Evolutionary conservation across 1,140 invertebrate species (phyloP), one percentile per base, ranked within the genome.

Genomic region (Spodoptera litura): DNA sequence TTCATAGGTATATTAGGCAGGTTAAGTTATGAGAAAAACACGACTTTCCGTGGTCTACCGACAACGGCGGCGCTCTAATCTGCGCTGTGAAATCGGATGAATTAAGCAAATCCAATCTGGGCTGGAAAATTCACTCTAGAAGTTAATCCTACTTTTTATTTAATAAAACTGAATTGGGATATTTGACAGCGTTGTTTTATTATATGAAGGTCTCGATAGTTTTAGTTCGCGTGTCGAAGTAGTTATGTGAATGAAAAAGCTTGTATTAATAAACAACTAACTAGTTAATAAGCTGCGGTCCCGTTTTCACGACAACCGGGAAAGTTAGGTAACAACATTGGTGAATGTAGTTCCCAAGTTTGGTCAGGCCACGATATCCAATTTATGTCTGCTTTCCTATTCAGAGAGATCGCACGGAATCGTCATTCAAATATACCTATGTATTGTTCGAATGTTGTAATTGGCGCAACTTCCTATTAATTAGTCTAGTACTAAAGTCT

Each of bases 211-310:
- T 51, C 15, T 10, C 25, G 13, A 70, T 70, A 53, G 66, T 70
- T 70, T 70, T 52, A 6, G 44, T 68, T 20, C 49, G 44, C 11
- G 52, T 51, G 49, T 52, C 3, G 20, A 49, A 68, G 66, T 52
- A 31, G 4, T 31, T 15, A 15, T 71, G 31, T 12, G 27, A 71
- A 71, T 71, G 51, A 56, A 56, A 71, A 71, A 56, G 68, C 52
- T 70, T 49, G 66, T 52, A 66, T 70, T 55, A 71, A 56, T 71
- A 71, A 71, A 71, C 68, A 71, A 71, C 6, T 35, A 71, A 71
- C 68, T 70, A 70, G 49, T 70, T 70, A 53, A 70, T 70, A 56
- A 71, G 68, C 52, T 44, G 52, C 27, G 68, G 68, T 56, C 27
- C 31, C 20, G 68, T 56, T 56, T 38, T 31, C 68, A 56, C 68